Evolutionary conservation across 2,888 invertebrate species (phyloP).

Genomic region (Standfussiana lucernea): DNA sequence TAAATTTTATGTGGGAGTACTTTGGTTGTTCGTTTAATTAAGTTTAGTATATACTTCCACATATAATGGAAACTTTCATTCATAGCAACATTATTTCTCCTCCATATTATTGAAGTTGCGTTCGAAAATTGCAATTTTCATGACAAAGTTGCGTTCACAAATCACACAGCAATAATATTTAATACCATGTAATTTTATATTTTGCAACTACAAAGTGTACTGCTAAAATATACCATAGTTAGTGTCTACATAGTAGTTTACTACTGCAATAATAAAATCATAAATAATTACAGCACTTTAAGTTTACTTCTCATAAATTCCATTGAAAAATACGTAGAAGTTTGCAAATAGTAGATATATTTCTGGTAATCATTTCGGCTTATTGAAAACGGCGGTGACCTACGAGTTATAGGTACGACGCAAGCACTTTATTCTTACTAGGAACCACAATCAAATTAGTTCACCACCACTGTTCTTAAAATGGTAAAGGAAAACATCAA

Average conservation of each 20-base stretch:
- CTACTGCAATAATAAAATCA: background rate
- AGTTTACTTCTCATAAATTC: background rate
- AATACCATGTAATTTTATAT: constrained; percentile 35
- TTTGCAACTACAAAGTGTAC: constrained; percentile 20
- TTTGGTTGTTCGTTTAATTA: background rate
- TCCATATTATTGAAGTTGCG: constrained; percentile 43
- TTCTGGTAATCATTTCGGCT: background rate
- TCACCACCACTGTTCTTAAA: background rate
- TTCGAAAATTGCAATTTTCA: constrained; percentile 44
- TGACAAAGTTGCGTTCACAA: constrained; percentile 48
- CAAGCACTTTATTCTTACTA: background rate
- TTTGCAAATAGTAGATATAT: background rate
- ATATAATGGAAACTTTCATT: background rate
- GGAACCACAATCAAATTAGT: background rate
- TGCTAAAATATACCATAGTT: constrained; percentile 32
- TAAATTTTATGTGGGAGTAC: background rate
- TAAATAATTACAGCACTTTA: constrained; percentile 8
- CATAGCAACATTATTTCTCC: constrained; percentile 41
- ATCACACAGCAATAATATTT: constrained; percentile 22
- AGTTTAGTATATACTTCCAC: background rate
- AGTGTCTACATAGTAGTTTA: constrained; percentile 21
- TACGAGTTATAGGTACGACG: background rate
- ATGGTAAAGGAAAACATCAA: background rate
- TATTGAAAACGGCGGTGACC: background rate
- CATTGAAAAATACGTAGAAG: background rate